These are phyloP conservation scores for Oryzaephilus surinamensis DNA, from an alignment of 1,140 invertebrate genomes.

Conservation along the genomic window DNA sequence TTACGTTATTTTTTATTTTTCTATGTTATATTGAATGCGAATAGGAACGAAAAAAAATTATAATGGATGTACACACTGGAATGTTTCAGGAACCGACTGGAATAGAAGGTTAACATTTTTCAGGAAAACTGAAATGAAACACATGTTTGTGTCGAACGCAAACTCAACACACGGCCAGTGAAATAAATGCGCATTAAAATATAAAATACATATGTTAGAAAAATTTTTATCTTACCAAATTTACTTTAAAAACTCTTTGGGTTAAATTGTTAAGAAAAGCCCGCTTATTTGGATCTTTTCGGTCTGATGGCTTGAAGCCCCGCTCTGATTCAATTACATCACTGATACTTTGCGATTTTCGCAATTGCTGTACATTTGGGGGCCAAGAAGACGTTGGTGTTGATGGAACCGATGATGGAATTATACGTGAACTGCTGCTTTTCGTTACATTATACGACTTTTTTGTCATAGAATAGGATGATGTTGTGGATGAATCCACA, in stretches of 20 bases:
- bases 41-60: no score
- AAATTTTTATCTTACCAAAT: constrained; percentile 65
- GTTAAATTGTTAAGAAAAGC: constrained; percentile 70
- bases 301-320: constrained; percentile 75
- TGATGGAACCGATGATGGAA: constrained; percentile 15
- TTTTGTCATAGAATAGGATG: constrained; percentile 18
- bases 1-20: no score
- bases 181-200: neutral
- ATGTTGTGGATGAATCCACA: constrained; percentile 16
- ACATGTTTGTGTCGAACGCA: neutral
- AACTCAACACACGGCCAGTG: neutral
- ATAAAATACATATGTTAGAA: neutral
- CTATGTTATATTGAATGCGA: no score
- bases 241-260: constrained; percentile 64
- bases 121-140: no score
- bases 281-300: constrained; percentile 65
- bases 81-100: constrained; percentile 6
- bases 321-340: constrained; percentile 40
- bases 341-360: constrained; percentile 25
- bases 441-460: constrained; percentile 12
- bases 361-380: constrained; percentile 10
- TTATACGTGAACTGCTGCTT: constrained; percentile 18
- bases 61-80: constrained; percentile 1
- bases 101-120: no score
- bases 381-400: constrained; percentile 18